Evolutionary conservation across 1,140 invertebrate species (phyloP).

Genomic region (Drosophila mauritiana): DNA sequence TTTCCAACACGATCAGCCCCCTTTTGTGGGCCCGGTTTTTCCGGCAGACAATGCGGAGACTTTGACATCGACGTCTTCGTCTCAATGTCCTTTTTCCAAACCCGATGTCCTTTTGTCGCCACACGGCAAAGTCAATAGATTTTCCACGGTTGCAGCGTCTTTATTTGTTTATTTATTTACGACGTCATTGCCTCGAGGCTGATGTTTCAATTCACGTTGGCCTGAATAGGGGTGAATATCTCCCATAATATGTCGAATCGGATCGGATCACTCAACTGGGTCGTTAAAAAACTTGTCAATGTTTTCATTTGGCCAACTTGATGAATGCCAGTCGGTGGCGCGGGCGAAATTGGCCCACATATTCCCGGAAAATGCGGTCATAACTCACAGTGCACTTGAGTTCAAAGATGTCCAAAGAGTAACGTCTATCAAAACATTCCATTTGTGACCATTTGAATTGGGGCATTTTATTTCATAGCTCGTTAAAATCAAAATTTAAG

Average conservation of each 20-base stretch:
- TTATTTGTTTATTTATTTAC: conserved; percentile 62
- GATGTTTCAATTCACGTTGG: conserved; percentile 51
- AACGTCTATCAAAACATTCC: neutral
- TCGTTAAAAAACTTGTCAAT: conserved; percentile 42
- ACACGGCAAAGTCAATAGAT: conserved; percentile 47
- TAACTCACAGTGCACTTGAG: conserved; percentile 9
- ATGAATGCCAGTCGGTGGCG: conserved; percentile 14
- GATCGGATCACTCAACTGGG: conserved; percentile 33
- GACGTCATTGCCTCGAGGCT: conserved; percentile 56
- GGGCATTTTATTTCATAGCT: too few species aligned
- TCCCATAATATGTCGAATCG: neutral
- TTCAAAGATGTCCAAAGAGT: conserved; percentile 7
- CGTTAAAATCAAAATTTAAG: too few species aligned
- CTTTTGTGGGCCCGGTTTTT: conserved; percentile 50
- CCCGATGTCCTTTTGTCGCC: conserved; percentile 49
- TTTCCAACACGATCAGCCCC: conserved; percentile 59
- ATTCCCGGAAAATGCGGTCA: neutral
- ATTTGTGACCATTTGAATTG: too few species aligned
- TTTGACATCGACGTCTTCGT: conserved; percentile 50
- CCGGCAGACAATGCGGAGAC: conserved; percentile 52
- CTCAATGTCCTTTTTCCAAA: conserved; percentile 26
- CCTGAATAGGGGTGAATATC: neutral
- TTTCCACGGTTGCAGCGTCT: conserved; percentile 42
- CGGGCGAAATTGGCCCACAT: neutral
- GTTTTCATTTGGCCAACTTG: conserved; percentile 21